phyloP scores from a whole-genome alignment of 2,113 vertebrate genomes.

The Scatophagus argus region DNA sequence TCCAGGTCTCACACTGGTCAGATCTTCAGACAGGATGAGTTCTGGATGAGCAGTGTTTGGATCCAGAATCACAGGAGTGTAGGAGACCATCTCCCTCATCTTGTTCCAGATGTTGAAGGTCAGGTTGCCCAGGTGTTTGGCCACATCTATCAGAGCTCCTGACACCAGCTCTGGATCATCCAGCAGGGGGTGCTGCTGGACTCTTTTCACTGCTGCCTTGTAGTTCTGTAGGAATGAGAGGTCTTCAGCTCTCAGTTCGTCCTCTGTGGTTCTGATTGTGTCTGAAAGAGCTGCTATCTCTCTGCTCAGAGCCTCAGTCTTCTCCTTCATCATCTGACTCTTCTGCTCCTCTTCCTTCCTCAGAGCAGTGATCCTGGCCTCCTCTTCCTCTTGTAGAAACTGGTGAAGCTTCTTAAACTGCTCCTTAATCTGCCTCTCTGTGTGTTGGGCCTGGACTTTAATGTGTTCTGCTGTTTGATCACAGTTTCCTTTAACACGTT shows the following conservation, averaged over 20 bases:
- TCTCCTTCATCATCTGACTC: not conserved
- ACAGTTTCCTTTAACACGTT: not conserved
- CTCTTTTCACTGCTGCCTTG: too few relatives aligned
- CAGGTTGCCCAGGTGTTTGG: slow-evolving; percentile 30
- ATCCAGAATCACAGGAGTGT: slow-evolving; percentile 21
- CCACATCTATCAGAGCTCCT: not conserved
- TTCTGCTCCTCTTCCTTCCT: not conserved
- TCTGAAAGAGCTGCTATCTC: slow-evolving; percentile 4
- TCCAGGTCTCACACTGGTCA: not conserved
- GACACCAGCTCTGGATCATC: not conserved
- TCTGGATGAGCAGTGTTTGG: slow-evolving; percentile 27
- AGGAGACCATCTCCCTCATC: not conserved
- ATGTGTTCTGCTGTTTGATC: slow-evolving; percentile 5
- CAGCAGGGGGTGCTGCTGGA: slow-evolving; percentile 9
- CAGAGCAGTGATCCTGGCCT: not conserved
- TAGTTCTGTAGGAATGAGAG: too few relatives aligned
- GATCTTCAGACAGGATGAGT: not conserved
- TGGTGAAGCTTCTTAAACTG: slow-evolving; percentile 1
- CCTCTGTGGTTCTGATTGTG: slow-evolving; percentile 4
- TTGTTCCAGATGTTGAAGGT: not conserved
- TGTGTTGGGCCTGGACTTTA: not conserved
- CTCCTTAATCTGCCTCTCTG: slow-evolving; percentile 6
- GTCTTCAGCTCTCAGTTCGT: too few relatives aligned
- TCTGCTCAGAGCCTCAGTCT: slow-evolving; percentile 1
- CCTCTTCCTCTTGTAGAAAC: slow-evolving; percentile 7